phyloP scores from a whole-genome alignment of 2,113 vertebrate genomes.

The Hystrix cristata region DNA sequence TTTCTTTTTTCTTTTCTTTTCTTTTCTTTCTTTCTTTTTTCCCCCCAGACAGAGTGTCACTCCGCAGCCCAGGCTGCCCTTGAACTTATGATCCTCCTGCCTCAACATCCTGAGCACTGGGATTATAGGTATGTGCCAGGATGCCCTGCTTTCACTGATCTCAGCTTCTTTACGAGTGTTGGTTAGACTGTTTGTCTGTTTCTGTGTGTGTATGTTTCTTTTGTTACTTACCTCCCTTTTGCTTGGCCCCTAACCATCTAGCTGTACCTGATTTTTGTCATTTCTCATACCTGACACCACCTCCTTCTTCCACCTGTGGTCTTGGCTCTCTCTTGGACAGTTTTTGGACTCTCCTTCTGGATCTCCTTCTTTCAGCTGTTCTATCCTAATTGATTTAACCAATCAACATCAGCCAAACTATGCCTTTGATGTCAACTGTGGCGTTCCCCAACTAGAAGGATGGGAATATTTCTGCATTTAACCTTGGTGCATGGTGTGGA shows the following conservation, averaged over 20 bases:
- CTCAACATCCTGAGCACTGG: not conserved
- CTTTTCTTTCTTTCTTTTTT: not conserved
- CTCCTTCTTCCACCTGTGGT: not conserved
- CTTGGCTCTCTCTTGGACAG: not conserved
- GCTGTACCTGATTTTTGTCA: constrained; percentile 22
- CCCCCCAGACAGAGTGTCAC: not conserved
- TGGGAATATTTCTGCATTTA: not conserved
- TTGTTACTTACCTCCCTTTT: constrained; percentile 22
- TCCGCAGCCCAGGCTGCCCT: not conserved
- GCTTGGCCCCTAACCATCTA: not conserved
- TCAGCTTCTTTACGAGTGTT: not conserved
- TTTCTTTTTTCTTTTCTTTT: too few species aligned
- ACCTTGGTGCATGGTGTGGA: not conserved
- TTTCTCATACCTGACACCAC: not conserved
- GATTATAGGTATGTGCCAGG: not conserved
- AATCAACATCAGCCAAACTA: not conserved
- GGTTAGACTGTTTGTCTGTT: not conserved
- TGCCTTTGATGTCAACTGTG: not conserved
- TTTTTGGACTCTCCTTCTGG: not conserved
- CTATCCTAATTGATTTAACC: not conserved
- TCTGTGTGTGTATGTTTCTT: not conserved
- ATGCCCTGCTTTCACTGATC: not conserved
- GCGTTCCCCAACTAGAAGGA: too few species aligned
- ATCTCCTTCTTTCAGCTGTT: not conserved
- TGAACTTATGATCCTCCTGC: not conserved